These are phyloP conservation scores for Ectemnius cavifrons DNA, from an alignment of 2,888 invertebrate species.

Conservation along the genomic window DNA sequence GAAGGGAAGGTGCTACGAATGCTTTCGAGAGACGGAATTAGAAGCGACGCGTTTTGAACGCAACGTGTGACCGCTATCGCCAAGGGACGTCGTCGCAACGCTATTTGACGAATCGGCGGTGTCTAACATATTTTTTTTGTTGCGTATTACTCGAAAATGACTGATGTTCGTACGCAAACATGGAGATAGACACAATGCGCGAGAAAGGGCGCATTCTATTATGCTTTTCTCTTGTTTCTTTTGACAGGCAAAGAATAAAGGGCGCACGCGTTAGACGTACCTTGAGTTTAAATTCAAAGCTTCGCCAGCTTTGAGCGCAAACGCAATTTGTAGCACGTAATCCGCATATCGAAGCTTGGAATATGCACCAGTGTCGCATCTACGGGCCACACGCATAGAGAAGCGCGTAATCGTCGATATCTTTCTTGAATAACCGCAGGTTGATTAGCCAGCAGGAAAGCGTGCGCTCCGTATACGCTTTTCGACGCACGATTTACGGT, in stretches of 20 bases:
- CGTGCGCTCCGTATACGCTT: conserved; percentile 63
- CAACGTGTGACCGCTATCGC: conserved; percentile 53
- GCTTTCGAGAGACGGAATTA: conserved; percentile 54
- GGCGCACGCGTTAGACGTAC: conserved; percentile 73
- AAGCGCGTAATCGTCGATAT: conserved; percentile 62
- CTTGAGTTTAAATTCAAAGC: conserved; percentile 74
- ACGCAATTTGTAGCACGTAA: conserved; percentile 74
- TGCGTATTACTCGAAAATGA: conserved; percentile 31
- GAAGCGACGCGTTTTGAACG: conserved; percentile 52
- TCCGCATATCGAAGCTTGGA: conserved; percentile 70
- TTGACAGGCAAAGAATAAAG: conserved; percentile 58
- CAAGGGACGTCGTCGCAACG: conserved; percentile 42
- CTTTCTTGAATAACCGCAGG: conserved; percentile 65
- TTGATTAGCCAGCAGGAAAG: conserved; percentile 63
- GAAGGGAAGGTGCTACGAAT: conserved; percentile 12
- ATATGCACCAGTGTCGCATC: conserved; percentile 67
- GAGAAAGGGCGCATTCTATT: conserved; percentile 29
- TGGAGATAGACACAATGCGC: conserved; percentile 39
- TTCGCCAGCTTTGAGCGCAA: conserved; percentile 73
- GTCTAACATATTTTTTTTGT: conserved; percentile 33
- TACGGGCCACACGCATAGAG: conserved; percentile 66
- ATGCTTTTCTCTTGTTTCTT: conserved; percentile 13
- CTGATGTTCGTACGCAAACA: conserved; percentile 51
- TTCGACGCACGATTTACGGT: conserved; percentile 61
- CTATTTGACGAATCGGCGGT: conserved; percentile 50